Evolutionary conservation across 2,113 vertebrate genomes (phyloP).

Genomic region (Myrmecophaga tridactyla): DNA sequence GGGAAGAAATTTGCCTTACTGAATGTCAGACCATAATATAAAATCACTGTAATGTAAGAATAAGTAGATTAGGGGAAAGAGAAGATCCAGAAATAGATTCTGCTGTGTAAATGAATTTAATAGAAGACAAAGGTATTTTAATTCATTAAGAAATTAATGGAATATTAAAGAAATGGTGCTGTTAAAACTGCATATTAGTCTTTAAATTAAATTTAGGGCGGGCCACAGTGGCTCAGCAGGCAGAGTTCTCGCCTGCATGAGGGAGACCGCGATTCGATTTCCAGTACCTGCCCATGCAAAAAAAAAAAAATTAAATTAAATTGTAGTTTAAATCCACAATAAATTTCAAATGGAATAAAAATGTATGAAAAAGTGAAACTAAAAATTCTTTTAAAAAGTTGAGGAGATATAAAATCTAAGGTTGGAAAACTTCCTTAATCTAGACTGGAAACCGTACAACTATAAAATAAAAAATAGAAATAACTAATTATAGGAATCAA

Average conservation of each 20-base stretch:
- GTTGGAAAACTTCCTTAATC: background rate
- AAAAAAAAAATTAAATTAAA: background rate
- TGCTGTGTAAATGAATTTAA: background rate
- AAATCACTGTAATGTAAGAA: background rate
- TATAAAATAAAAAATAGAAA: background rate
- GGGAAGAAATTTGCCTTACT: background rate
- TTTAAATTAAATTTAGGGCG: background rate
- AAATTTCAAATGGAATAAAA: background rate
- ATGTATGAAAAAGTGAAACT: background rate
- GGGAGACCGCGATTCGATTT: no score
- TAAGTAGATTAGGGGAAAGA: background rate
- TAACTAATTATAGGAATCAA: background rate
- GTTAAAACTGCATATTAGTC: background rate
- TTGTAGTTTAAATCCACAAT: background rate
- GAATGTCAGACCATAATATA: background rate
- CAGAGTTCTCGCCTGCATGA: no score
- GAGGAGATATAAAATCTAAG: background rate
- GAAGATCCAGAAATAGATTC: background rate
- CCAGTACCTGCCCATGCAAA: no score
- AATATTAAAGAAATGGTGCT: background rate
- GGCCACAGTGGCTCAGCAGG: no score
- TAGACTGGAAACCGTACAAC: background rate
- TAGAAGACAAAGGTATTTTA: background rate
- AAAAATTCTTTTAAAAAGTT: background rate
- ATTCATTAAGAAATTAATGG: background rate